These are phyloP conservation scores for Tokudaia muenninki DNA, from an alignment of 2,797 vertebrate species.

Conservation along the genomic window DNA sequence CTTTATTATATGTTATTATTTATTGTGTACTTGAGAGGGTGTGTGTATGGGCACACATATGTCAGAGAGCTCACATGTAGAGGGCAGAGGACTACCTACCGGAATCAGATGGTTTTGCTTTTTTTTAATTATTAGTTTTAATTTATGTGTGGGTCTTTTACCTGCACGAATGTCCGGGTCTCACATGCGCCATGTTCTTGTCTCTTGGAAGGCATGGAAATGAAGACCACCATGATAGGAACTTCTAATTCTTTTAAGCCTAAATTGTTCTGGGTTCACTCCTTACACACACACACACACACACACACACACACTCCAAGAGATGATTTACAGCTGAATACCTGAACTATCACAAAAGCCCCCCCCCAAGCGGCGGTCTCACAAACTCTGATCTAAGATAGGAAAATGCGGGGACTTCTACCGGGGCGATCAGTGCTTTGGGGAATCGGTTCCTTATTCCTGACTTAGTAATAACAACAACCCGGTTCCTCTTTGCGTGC, in stretches of 20 bases:
- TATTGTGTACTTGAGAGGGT: not conserved
- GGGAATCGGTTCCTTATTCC: not conserved
- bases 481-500: constrained; percentile 65
- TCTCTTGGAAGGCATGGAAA: not conserved
- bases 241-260: not conserved
- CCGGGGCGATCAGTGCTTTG: not conserved
- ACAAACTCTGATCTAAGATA: not conserved
- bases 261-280: not conserved
- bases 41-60: not conserved
- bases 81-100: not conserved
- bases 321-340: not conserved
- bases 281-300: not conserved
- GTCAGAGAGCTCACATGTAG: not conserved
- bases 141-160: not conserved
- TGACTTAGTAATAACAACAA: not conserved
- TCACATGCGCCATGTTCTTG: accelerated
- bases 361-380: no score
- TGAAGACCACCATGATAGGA: not conserved
- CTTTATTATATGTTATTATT: not conserved
- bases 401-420: not conserved
- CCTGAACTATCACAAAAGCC: not conserved
- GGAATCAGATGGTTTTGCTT: not conserved
- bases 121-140: not conserved
- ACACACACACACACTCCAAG: not conserved
- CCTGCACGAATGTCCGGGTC: not conserved